These are phyloP conservation scores for Syrrhaptes paradoxus DNA, from an alignment of 2,113 vertebrate genomes.

Conservation along the genomic window DNA sequence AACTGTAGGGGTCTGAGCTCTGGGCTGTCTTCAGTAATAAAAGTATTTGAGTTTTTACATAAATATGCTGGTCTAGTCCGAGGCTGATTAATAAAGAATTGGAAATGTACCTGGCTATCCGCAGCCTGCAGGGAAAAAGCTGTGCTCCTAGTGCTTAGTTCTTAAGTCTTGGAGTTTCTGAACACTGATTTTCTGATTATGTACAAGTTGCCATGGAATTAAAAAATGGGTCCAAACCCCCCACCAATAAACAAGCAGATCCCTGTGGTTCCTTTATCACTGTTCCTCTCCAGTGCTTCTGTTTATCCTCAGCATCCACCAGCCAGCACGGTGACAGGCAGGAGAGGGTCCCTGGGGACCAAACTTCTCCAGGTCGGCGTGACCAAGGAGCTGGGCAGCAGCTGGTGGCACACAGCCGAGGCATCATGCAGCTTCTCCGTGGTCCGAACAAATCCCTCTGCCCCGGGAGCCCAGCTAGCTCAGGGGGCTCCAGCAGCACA, in stretches of 20 bases:
- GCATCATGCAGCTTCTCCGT: neutral
- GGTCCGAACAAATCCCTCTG: neutral
- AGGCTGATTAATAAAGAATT: neutral
- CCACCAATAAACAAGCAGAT: neutral
- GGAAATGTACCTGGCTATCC: neutral
- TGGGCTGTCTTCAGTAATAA: neutral
- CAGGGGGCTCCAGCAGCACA: neutral
- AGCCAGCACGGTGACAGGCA: accelerated
- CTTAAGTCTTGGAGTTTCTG: neutral
- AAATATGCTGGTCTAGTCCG: neutral
- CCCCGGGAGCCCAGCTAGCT: accelerated
- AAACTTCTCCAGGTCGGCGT: accelerated
- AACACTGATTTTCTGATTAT: neutral
- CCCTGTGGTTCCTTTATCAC: neutral
- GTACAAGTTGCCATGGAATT: neutral
- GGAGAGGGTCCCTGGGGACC: neutral
- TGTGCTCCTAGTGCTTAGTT: neutral
- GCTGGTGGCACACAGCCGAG: neutral
- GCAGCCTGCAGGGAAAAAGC: neutral
- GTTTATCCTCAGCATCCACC: neutral
- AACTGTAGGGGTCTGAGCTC: neutral
- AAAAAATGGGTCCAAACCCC: neutral
- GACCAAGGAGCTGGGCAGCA: neutral
- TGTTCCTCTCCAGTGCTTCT: neutral
- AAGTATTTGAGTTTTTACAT: conserved; percentile 1